Conservation (phyloP, 2,888 invertebrate genomes). For the Synanthedon tipuliformis region DNA sequence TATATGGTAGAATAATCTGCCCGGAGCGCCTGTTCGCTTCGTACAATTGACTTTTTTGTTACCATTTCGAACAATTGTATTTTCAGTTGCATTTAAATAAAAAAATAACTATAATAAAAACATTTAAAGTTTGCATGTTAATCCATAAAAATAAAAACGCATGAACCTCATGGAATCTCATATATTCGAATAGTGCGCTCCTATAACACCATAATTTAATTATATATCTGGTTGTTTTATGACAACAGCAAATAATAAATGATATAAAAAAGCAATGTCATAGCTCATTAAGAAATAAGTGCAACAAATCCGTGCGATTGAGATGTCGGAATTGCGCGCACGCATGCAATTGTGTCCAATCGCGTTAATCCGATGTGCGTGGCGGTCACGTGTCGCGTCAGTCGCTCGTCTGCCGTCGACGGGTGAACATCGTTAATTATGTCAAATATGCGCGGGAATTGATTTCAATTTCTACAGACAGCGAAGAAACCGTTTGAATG, state of each 20-base stretch:
- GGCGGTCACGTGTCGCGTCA: slow-evolving; percentile 34
- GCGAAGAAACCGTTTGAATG: too few relatives aligned
- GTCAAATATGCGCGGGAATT: slow-evolving; percentile 10
- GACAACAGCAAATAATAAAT: too few relatives aligned
- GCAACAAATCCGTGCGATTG: slow-evolving; percentile 41
- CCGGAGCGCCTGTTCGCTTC: slow-evolving; percentile 16
- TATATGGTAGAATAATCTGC: slow-evolving; percentile 48
- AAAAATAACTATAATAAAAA: too few relatives aligned
- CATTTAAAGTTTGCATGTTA: too few relatives aligned
- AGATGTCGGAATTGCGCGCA: slow-evolving; percentile 27
- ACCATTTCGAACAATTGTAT: neutral
- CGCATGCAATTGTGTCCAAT: slow-evolving; percentile 26
- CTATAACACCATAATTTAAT: too few relatives aligned
- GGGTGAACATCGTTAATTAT: slow-evolving; percentile 32
- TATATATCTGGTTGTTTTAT: too few relatives aligned
- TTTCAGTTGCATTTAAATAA: too few relatives aligned
- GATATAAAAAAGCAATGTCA: slow-evolving; percentile 42
- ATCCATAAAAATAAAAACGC: too few relatives aligned
- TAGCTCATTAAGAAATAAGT: slow-evolving; percentile 40
- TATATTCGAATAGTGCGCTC: too few relatives aligned
- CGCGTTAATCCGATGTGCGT: slow-evolving; percentile 38
- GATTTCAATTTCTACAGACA: neutral
- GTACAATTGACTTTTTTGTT: neutral
- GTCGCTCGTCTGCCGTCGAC: slow-evolving; percentile 25
- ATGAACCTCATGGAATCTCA: too few relatives aligned